These are phyloP conservation scores for Timema podura DNA, from an alignment of 2,888 invertebrate genomes.

Conservation along the genomic window DNA sequence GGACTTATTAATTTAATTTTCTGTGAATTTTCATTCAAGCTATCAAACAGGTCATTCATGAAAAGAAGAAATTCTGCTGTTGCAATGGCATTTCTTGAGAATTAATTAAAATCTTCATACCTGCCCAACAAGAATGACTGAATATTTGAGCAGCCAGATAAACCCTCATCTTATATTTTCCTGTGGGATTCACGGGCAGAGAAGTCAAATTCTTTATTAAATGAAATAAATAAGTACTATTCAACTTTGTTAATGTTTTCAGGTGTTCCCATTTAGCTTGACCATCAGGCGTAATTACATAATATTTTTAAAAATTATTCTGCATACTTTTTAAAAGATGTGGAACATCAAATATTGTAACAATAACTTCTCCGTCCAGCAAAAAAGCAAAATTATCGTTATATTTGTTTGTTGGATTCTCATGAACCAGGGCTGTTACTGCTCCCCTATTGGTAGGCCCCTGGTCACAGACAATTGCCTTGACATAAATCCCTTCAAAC, in stretches of 20 bases:
- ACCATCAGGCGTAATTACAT: not conserved
- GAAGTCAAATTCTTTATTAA: not conserved
- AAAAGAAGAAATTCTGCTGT: not conserved
- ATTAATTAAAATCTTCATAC: not conserved
- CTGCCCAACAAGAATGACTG: not conserved
- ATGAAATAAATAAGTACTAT: not conserved
- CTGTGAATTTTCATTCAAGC: not conserved
- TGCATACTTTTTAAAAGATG: not conserved
- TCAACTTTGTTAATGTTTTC: not conserved
- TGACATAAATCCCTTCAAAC: not conserved
- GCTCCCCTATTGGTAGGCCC: not conserved
- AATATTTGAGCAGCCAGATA: not conserved
- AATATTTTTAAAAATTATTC: not conserved
- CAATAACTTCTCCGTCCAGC: not conserved
- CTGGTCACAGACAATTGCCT: not conserved
- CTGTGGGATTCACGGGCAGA: not conserved
- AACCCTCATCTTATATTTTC: not conserved
- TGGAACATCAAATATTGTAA: not conserved
- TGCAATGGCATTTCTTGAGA: not conserved
- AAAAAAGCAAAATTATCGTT: not conserved
- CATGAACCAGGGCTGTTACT: not conserved
- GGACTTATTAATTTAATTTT: not conserved
- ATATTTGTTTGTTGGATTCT: not conserved
- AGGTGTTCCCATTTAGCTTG: not conserved
- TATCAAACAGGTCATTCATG: constrained; percentile 1